Conservation (phyloP, 1,140 invertebrate genomes). For the Matsumurasca onukii region DNA sequence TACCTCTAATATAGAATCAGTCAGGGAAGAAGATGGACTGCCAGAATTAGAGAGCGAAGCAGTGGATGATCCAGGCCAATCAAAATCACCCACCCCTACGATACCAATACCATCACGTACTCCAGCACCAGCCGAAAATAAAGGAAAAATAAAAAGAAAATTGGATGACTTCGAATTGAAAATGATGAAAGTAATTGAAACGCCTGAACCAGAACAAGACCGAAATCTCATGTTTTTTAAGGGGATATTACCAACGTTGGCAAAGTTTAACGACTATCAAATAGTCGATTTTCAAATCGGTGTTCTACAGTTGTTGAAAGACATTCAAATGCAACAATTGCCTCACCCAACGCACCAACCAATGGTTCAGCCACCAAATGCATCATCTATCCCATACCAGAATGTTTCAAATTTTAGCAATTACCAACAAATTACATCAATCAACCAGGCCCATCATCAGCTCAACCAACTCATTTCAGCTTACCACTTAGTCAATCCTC, state of each 20-base stretch:
- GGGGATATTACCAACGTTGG: background rate
- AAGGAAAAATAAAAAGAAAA: conserved; percentile 2
- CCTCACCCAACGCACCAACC: background rate
- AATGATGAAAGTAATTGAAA: conserved; percentile 6
- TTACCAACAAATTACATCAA: background rate
- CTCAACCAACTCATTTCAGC: no score
- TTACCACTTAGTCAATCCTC: background rate
- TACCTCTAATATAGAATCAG: no score
- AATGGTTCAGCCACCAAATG: background rate
- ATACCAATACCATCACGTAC: no score
- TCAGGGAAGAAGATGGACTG: no score
- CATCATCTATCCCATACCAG: background rate
- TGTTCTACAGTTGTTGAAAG: background rate
- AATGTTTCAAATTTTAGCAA: background rate
- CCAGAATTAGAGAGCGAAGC: no score
- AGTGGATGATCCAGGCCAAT: no score
- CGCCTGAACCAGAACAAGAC: background rate
- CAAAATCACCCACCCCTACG: no score
- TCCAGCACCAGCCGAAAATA: no score
- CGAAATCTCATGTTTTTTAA: conserved; percentile 2
- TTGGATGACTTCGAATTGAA: conserved; percentile 6
- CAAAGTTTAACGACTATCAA: background rate
- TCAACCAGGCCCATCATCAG: no score
- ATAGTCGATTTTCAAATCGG: background rate
- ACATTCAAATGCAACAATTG: background rate